Conservation (phyloP, 2,113 vertebrate species). For the Martes martes region DNA sequence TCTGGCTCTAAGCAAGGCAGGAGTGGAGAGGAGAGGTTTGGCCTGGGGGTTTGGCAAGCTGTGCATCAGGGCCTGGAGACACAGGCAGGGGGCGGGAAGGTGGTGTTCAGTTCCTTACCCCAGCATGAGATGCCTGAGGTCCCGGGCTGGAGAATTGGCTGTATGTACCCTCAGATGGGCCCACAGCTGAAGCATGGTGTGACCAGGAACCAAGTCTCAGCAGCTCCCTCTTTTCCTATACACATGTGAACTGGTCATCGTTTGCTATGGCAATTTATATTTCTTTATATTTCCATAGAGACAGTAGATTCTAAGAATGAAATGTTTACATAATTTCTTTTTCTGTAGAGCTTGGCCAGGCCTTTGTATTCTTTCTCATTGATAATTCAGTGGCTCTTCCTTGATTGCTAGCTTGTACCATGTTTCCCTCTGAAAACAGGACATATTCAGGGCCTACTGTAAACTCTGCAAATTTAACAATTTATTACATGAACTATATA, state of each 20-base stretch:
- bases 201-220: not conserved
- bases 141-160: constrained; percentile 56
- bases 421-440: constrained; percentile 35
- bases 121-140: not conserved
- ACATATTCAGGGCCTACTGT: not conserved
- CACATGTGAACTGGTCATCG: not conserved
- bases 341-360: not conserved
- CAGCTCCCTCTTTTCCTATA: not conserved
- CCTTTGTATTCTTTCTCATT: constrained; percentile 3
- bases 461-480: constrained; percentile 34
- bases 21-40: constrained; percentile 39
- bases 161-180: constrained; percentile 7
- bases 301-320: not conserved
- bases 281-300: constrained; percentile 6
- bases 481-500: not conserved
- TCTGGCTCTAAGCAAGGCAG: constrained; percentile 72
- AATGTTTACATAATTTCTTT: not conserved
- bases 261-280: not conserved
- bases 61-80: not conserved
- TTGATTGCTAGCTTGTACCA: not conserved
- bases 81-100: not conserved
- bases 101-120: not conserved
- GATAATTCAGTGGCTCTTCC: not conserved
- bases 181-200: not conserved
- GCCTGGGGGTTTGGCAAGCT: not conserved